A percentile compares a stretch with the other conserved stretches of the same genome.
Evolutionary conservation across 1,140 invertebrate genomes (phyloP).

Genomic region (Lucilia cuprina): DNA sequence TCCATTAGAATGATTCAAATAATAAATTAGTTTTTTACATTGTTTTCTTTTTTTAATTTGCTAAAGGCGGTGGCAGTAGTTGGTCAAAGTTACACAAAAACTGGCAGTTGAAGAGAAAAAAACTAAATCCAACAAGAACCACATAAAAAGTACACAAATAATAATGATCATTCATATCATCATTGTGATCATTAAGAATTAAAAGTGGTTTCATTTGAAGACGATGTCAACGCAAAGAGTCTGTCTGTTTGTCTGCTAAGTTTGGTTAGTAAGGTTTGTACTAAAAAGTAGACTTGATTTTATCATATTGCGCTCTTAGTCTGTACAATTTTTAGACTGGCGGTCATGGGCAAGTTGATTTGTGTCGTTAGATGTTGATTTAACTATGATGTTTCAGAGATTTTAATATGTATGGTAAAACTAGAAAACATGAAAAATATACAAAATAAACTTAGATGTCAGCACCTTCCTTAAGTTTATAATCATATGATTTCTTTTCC

Average conservation of each 20-base stretch:
- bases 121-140: background rate
- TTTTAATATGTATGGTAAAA: background rate
- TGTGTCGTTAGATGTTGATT: conserved; percentile 26
- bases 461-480: background rate
- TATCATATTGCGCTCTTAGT: too few relatives aligned
- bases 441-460: background rate
- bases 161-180: background rate
- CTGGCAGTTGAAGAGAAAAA: background rate
- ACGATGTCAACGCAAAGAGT: background rate
- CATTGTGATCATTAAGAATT: background rate
- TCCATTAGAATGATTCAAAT: background rate
- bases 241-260: background rate
- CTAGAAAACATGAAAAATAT: background rate
- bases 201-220: conserved; percentile 2
- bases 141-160: background rate
- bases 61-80: background rate
- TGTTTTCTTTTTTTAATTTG: background rate
- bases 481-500: background rate
- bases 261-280: background rate
- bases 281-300: too few relatives aligned
- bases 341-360: conserved; percentile 34
- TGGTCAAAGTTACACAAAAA: background rate
- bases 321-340: background rate
- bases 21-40: background rate
- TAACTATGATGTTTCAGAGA: background rate